Percentiles rank a stretch among this genome's conserved stretches.
Conservation (phyloP, 2,113 vertebrate genomes). For the Heterocephalus glaber region DNA sequence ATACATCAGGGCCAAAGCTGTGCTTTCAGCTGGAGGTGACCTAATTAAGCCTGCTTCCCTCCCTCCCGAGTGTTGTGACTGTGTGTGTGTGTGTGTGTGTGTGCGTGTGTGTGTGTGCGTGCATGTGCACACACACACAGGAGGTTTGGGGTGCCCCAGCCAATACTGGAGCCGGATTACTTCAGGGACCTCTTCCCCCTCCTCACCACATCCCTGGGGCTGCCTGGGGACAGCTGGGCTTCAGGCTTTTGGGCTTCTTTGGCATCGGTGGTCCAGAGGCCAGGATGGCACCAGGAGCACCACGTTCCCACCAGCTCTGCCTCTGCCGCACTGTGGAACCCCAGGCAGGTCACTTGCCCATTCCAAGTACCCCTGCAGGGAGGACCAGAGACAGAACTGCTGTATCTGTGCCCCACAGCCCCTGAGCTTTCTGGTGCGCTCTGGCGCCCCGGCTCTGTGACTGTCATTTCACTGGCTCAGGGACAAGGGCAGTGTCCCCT, state of each 20-base stretch:
- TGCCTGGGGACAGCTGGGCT: not conserved
- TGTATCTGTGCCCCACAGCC: not conserved
- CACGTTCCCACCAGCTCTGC: not conserved
- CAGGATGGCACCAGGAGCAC: not conserved
- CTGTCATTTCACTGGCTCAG: not conserved
- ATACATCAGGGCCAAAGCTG: conserved; percentile 28
- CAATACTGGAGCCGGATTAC: not conserved
- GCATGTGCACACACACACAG: too few relatives aligned
- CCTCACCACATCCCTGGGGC: not conserved
- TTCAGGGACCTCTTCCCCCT: not conserved
- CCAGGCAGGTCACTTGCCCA: conserved; percentile 14
- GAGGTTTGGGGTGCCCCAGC: not conserved
- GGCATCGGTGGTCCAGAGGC: not conserved
- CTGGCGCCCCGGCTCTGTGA: not conserved
- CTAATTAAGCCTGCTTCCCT: conserved; percentile 67
- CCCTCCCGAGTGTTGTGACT: not conserved
- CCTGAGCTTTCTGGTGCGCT: not conserved
- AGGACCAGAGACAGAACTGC: not conserved
- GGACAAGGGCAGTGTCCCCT: not conserved
- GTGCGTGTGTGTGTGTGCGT: not conserved
- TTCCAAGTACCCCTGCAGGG: not conserved
- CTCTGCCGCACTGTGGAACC: not conserved
- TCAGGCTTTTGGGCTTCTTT: not conserved
- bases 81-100: not conserved
- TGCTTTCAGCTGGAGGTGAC: conserved; percentile 66